phyloP scores from a whole-genome alignment of 2,888 invertebrate genomes.

The Pogonocherus hispidulus region DNA sequence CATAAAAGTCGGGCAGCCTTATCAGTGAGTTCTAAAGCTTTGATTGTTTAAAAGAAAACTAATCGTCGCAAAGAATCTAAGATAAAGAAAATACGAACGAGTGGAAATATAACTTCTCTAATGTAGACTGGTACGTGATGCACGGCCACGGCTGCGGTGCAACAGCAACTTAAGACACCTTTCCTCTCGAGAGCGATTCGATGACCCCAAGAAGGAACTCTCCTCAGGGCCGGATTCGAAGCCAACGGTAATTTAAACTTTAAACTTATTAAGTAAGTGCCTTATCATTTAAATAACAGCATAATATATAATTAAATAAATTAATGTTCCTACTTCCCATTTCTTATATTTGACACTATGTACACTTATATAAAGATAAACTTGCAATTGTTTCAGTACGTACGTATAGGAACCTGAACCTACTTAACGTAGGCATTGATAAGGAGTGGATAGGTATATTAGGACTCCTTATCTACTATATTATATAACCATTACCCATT shows the following conservation, averaged over 20 bases:
- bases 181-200: constrained; percentile 30
- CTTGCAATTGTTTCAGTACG: too few relatives aligned
- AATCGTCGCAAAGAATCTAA: not conserved
- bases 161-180: constrained; percentile 29
- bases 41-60: not conserved
- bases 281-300: not conserved
- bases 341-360: too few relatives aligned
- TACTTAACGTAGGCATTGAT: too few relatives aligned
- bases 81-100: not conserved
- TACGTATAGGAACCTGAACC: too few relatives aligned
- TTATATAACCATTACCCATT: too few relatives aligned
- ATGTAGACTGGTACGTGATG: constrained; percentile 11
- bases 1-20: not conserved
- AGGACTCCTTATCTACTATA: too few relatives aligned
- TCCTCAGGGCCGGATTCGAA: constrained; percentile 14
- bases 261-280: not conserved
- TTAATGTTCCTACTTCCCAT: too few relatives aligned
- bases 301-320: not conserved
- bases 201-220: constrained; percentile 30
- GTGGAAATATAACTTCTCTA: constrained; percentile 4
- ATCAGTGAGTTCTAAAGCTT: not conserved
- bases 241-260: not conserved
- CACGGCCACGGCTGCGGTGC: constrained; percentile 20
- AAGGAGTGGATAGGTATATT: too few relatives aligned
- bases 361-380: too few relatives aligned